Percentiles rank a stretch among this genome's conserved stretches.
Conservation (phyloP, 2,113 vertebrate genomes). For the Chionis minor region DNA sequence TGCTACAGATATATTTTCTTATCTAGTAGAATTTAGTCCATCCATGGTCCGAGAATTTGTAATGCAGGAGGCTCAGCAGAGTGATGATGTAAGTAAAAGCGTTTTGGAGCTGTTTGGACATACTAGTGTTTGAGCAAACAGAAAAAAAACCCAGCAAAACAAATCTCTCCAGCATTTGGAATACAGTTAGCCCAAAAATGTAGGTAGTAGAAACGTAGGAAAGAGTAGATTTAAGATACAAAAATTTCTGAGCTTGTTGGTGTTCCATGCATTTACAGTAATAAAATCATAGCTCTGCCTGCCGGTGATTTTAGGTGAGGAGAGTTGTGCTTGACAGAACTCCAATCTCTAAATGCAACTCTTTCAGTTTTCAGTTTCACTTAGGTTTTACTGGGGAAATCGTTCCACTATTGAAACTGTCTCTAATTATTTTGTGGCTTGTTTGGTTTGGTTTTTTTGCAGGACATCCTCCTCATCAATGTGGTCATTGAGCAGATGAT, state of each 20-base stretch:
- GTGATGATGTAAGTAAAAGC: conserved; percentile 88
- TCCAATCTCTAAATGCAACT: background rate
- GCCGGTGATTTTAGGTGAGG: background rate
- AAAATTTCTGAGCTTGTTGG: background rate
- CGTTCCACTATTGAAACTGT: background rate
- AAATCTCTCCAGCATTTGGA: background rate
- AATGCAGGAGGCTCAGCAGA: conserved; percentile 98
- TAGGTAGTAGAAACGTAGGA: background rate
- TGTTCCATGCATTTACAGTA: background rate
- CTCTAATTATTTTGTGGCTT: background rate
- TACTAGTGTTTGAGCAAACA: background rate
- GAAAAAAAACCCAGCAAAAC: background rate
- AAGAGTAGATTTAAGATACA: background rate
- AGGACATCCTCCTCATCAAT: conserved; percentile 99
- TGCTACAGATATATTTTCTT: conserved; percentile 99
- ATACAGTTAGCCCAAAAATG: background rate
- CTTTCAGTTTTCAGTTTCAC: background rate
- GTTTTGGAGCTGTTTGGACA: background rate
- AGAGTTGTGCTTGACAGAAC: background rate
- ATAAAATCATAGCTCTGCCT: background rate
- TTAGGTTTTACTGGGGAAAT: background rate
- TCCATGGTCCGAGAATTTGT: conserved; percentile 99
- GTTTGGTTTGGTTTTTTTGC: background rate
- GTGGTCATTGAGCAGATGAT: conserved; percentile 99
- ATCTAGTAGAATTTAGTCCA: conserved; percentile 98